phyloP scores from a whole-genome alignment of 2,113 vertebrate species.

The Caracal caracal region DNA sequence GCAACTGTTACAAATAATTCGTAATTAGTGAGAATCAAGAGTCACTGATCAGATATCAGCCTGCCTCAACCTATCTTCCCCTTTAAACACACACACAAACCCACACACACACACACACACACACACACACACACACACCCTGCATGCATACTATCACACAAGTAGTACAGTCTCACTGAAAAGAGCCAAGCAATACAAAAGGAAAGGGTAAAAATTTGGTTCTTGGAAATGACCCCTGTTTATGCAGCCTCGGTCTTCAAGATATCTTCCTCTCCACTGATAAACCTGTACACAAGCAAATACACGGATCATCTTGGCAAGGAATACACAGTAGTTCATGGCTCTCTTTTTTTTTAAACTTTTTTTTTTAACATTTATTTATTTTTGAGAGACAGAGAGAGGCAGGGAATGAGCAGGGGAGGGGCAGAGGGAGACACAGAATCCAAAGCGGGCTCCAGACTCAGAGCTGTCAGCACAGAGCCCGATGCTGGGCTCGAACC shows the following conservation, averaged over 20 bases:
- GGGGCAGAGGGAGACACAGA: too few species aligned
- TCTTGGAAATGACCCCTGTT: background rate
- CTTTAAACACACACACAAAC: background rate
- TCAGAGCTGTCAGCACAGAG: too few species aligned
- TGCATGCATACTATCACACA: background rate
- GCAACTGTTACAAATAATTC: background rate
- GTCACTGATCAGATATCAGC: background rate
- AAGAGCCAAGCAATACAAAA: background rate
- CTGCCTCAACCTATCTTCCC: background rate
- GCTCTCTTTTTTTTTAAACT: background rate
- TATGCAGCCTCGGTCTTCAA: background rate
- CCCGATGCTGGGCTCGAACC: too few species aligned
- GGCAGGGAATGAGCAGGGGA: too few species aligned
- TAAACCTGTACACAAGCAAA: too few species aligned
- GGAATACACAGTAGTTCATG: background rate
- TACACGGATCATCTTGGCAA: rapidly evolving
- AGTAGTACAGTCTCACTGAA: background rate
- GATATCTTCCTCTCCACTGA: background rate
- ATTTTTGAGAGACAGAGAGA: too few species aligned
- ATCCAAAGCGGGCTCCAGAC: too few species aligned
- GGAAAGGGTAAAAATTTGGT: background rate
- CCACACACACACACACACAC: background rate
- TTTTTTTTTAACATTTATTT: too few species aligned
- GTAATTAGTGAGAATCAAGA: background rate
- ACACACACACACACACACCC: background rate